Conservation (phyloP, 2,113 vertebrate genomes). For the Amphiprion percula region DNA sequence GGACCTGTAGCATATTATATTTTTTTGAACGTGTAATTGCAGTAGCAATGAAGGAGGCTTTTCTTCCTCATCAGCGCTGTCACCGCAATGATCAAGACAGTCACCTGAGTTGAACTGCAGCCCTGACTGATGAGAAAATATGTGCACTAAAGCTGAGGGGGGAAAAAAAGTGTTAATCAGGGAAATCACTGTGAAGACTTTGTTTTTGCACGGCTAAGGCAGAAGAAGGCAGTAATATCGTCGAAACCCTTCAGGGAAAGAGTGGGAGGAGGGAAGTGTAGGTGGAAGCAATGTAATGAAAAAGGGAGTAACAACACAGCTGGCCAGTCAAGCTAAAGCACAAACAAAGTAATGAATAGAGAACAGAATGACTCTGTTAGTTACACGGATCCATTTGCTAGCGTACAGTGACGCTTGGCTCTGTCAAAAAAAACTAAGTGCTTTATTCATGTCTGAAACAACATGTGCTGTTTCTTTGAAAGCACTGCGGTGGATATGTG, state of each 20-base stretch:
- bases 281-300: constrained; percentile 71
- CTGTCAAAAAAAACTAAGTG: too few relatives aligned
- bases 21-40: background rate
- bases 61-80: background rate
- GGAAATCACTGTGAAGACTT: constrained; percentile 44
- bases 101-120: constrained; percentile 31
- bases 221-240: constrained; percentile 63
- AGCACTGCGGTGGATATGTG: background rate
- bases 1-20: background rate
- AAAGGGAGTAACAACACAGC: constrained; percentile 75
- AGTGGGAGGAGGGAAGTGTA: constrained; percentile 52
- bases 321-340: constrained; percentile 56
- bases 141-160: background rate
- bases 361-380: constrained; percentile 24
- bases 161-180: constrained; percentile 6
- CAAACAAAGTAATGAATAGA: constrained; percentile 40
- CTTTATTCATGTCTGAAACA: background rate
- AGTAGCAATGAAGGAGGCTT: background rate
- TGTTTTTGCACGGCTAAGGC: constrained; percentile 45
- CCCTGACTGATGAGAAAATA: constrained; percentile 35
- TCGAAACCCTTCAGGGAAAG: constrained; percentile 45
- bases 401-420: background rate
- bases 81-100: background rate
- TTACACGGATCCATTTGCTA: constrained; percentile 3
- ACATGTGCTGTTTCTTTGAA: background rate